Evolutionary conservation across 2,113 vertebrate species (phyloP), one percentile per base, ranked within the genome.

Genomic region (Vulpes vulpes): DNA sequence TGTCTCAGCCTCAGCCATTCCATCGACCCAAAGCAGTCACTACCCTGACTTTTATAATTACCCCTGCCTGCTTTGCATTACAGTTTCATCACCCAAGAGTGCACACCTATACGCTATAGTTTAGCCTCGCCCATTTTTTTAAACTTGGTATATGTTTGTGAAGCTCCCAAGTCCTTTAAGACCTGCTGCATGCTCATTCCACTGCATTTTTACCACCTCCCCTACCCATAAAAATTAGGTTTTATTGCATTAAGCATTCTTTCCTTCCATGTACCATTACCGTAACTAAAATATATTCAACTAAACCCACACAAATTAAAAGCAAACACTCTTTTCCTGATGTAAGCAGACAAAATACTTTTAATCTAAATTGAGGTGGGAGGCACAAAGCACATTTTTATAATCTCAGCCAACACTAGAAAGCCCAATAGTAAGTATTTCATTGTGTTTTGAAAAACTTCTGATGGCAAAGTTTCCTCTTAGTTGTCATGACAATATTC

Each of bases 401-500:
- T 84, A 38, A 59, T 95, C 62, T 64, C 79, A 87, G 60, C 38
- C 92, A 95, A 94, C 19, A 62, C 65, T n/a, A 67, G 86, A 74
- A 93, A 91, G 25, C 23, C 92, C 79, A 92, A 93, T 32, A 89
- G 32, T 91, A 62, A 95, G 62, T 55, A 53, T 80, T 87, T 73
- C 74, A 49, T 53, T 89, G 57, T 94, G 57, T 94, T 74, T 88
- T 65, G 32, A 95, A 88, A 84, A 93, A 67, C 86, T 96, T 97
- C 20, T 80, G 55, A 73, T 90, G 80, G 73, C 38, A 95, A 87
- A 92, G 27, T 87, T 90, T 87, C 83, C 74, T 97, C 53, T 96
- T 53, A 95, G 92, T 96, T 96, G 96, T 97, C 90, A 95, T 96
- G 94, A 97, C 43, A 79, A 96, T 96, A 79, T 82, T 92, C 95